phyloP scores from a whole-genome alignment of 2,113 vertebrate genomes.

The Xiphias gladius region DNA sequence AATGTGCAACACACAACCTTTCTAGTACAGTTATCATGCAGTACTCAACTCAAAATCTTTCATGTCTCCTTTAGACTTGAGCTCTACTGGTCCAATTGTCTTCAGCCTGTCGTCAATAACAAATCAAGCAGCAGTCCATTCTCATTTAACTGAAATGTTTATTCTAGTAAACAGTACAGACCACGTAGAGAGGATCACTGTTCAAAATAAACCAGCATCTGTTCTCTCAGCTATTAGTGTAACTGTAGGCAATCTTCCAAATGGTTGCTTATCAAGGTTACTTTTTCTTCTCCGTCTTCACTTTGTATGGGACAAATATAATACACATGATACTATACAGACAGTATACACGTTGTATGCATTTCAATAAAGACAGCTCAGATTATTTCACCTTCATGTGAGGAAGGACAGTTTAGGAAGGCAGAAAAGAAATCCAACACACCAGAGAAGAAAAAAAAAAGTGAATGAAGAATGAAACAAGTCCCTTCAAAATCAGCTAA shows the following conservation, averaged over 20 bases:
- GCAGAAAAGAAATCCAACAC: slow-evolving; percentile 40
- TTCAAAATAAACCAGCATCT: slow-evolving; percentile 79
- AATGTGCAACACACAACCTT: no score
- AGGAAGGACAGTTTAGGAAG: slow-evolving; percentile 52
- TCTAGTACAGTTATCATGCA: no score
- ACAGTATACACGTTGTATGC: slow-evolving; percentile 79
- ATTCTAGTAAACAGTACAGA: slow-evolving; percentile 87
- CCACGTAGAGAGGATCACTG: slow-evolving; percentile 83
- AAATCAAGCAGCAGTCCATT: slow-evolving; percentile 29
- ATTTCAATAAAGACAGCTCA: slow-evolving; percentile 75
- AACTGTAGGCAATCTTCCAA: slow-evolving; percentile 46
- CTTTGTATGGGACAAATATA: slow-evolving; percentile 83
- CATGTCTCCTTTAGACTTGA: not conserved
- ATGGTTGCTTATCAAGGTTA: slow-evolving; percentile 66
- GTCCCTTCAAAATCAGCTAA: slow-evolving; percentile 2
- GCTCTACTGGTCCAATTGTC: not conserved
- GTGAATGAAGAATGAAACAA: slow-evolving; percentile 8
- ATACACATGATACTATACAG: slow-evolving; percentile 80
- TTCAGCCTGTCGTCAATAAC: not conserved
- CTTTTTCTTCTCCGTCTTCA: slow-evolving; percentile 61
- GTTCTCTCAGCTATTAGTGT: slow-evolving; percentile 54
- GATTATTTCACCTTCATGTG: slow-evolving; percentile 60
- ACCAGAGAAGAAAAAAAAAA: slow-evolving; percentile 22
- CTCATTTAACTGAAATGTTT: slow-evolving; percentile 83
- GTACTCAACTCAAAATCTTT: no score